Evolutionary conservation across 2,113 vertebrate genomes (phyloP), one percentile per base, ranked within the genome.

Genomic region (Greenwoodochromis staneri): DNA sequence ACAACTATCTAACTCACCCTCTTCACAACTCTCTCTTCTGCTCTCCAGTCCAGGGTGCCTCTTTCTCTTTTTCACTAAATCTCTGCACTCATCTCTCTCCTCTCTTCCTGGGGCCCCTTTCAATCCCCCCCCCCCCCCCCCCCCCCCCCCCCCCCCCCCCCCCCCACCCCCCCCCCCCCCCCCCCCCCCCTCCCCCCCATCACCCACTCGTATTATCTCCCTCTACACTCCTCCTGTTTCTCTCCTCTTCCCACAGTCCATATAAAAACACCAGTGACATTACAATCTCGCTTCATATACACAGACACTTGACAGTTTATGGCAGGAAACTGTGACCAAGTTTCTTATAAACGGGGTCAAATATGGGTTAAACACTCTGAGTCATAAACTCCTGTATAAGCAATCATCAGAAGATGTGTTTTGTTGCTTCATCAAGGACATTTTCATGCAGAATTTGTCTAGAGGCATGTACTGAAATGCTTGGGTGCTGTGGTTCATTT

Each of bases 171-270:
- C 21, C 21, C 21, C 21, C 21, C 21, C 47, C 8, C 31, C 59
- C 16, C 2, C 59, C 31, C 11, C 63, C 34, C 4, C 29, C n/a
- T 4, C 31, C 59, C 9, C 2, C 21, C 40, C 16, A 8, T n/a
- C 42, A 13, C n/a, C 87, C n/a, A 27, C 88, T 90, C 8, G 17
- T 87, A 94, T 92, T 87, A 91, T 92, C 78, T 89, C 61, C 54
- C 45, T 80, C 80, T 29, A 66, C 63, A 17, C 71, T 82, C 91
- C 63, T 82, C 88, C 87, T 66, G 53, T 90, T 57, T 81, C 66
- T 73, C 91, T 87, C 86, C 66, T 93, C 92, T 94, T 95, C 93
- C 92, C 92, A 93, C 85, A 95, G 90, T 91, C 83, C 54, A 87
- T 69, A 76, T 81, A 84, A 92, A 91, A 91, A 92, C 51, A 57